Conservation (phyloP, 1,140 invertebrate species). For the Conus ventricosus region DNA sequence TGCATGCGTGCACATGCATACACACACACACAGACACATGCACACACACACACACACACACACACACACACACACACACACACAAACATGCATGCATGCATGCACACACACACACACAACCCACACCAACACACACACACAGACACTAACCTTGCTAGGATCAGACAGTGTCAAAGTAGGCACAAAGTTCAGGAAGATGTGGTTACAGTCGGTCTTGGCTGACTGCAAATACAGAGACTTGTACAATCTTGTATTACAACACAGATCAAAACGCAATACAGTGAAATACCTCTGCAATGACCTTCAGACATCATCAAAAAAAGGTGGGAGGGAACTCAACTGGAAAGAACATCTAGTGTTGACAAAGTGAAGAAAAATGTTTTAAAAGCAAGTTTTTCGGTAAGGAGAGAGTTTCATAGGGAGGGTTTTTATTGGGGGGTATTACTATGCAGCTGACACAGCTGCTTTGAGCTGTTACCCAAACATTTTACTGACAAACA, state of each 20-base stretch:
- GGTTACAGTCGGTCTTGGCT: conserved; percentile 97
- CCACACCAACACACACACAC: background rate
- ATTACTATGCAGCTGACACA: no score
- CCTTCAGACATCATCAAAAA: background rate
- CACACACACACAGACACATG: conserved; percentile 15
- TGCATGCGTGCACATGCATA: background rate
- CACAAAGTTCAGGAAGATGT: conserved; percentile 99
- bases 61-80: background rate
- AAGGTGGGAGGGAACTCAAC: no score
- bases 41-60: background rate
- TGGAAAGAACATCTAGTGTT: no score
- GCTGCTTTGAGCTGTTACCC: no score
- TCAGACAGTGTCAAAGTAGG: conserved; percentile 97
- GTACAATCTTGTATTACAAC: background rate
- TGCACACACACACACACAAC: background rate
- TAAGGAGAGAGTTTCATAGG: no score
- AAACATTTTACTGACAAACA: no score
- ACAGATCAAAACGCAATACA: background rate
- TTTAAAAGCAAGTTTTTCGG: no score
- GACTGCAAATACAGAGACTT: conserved; percentile 72
- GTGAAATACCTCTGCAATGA: background rate
- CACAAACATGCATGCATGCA: background rate
- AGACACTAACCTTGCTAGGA: conserved; percentile 84
- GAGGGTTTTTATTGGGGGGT: no score
- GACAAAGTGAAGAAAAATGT: no score